Conservation (phyloP, 1,140 invertebrate genomes). For the Daktulosphaira vitifoliae region DNA sequence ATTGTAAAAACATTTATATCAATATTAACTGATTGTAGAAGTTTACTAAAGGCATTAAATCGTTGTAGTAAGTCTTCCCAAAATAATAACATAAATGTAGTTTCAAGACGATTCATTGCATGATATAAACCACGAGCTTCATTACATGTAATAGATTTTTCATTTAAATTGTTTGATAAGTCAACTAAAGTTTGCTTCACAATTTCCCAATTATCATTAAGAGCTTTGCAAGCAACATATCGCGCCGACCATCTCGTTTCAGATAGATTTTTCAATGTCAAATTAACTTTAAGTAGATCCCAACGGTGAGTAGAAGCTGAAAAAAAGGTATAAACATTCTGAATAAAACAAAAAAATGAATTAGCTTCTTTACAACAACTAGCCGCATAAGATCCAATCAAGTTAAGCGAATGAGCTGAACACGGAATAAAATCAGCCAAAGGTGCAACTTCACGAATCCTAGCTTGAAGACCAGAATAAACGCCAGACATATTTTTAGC, state of each 20-base stretch:
- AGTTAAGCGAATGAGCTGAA: constrained; percentile 1
- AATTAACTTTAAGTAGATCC: constrained; percentile 27
- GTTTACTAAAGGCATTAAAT: too few relatives aligned
- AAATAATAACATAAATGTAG: constrained; percentile 30
- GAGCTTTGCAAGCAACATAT: too few relatives aligned
- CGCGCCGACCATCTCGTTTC: constrained; percentile 36
- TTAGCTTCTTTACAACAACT: constrained; percentile 11
- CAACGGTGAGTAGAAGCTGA: constrained; percentile 38
- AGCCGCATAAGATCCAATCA: background rate
- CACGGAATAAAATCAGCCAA: constrained; percentile 15
- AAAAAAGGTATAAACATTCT: constrained; percentile 39
- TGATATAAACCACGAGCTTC: background rate
- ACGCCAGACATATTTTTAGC: too few relatives aligned
- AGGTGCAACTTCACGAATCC: background rate
- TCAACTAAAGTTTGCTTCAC: background rate
- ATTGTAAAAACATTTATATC: background rate
- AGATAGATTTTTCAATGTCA: constrained; percentile 32
- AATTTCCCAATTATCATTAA: background rate
- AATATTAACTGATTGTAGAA: constrained; percentile 8
- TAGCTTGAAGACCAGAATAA: constrained; percentile 1
- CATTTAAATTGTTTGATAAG: background rate
- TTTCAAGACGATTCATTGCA: constrained; percentile 30
- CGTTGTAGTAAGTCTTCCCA: constrained; percentile 34
- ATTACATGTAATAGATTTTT: constrained; percentile 10
- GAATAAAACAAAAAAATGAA: too few relatives aligned